Evolutionary conservation across 1,140 invertebrate genomes (phyloP).

Genomic region (Pogonomyrmex barbatus): DNA sequence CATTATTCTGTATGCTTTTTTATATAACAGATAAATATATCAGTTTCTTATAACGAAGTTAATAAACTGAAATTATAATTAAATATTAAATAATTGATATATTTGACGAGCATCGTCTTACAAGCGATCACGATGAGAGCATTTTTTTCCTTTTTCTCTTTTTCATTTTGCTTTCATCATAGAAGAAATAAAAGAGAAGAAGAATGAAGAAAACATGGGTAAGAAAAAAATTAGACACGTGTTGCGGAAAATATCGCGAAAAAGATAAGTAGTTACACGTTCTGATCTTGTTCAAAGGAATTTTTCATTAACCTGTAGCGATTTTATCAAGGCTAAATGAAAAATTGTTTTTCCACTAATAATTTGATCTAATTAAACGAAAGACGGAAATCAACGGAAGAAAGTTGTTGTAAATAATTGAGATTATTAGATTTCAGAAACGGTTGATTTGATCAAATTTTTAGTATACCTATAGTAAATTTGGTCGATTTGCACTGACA

Average conservation of each 20-base stretch:
- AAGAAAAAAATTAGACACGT: no score
- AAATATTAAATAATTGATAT: no score
- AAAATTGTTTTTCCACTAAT: constrained; percentile 66
- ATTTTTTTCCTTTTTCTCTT: background rate
- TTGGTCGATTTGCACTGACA: no score
- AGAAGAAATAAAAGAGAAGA: background rate
- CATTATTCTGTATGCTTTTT: no score
- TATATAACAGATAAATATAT: no score
- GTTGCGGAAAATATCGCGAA: constrained; percentile 43
- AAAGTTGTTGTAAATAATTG: no score
- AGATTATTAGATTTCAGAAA: no score
- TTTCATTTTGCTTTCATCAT: background rate
- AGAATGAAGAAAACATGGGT: background rate
- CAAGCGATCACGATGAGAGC: background rate
- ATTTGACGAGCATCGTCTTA: constrained; percentile 43
- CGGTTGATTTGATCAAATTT: no score
- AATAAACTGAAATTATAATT: no score
- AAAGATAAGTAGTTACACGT: constrained; percentile 3
- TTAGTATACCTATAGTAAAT: no score
- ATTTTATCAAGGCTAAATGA: constrained; percentile 75
- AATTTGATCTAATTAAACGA: constrained; percentile 70
- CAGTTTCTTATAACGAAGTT: no score
- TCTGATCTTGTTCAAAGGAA: constrained; percentile 26
- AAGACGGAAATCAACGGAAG: constrained; percentile 15
- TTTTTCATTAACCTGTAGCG: constrained; percentile 72